A percentile compares a stretch with the other conserved stretches of the same genome.
Evolutionary conservation across 53 echinoderm and acorn worm species (phyloP).

Genomic region (Temnopleurus reevesii): DNA sequence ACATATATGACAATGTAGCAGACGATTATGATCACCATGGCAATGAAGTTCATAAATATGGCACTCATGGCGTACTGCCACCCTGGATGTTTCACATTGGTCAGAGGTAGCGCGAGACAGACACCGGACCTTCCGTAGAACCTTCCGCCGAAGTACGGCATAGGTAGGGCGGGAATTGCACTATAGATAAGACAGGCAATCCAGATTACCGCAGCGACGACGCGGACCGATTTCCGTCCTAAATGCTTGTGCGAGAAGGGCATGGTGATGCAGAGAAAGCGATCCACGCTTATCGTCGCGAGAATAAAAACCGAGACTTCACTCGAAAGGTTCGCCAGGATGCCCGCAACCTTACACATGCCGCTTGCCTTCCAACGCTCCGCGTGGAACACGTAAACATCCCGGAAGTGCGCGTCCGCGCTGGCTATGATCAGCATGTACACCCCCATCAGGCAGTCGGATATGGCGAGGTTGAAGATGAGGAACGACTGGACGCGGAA

Average conservation of each 20-base stretch:
- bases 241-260: slow-evolving; percentile 74
- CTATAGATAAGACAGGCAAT: slow-evolving; percentile 59
- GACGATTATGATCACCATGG: slow-evolving; percentile 68
- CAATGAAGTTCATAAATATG: slow-evolving; percentile 78
- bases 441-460: slow-evolving; percentile 90
- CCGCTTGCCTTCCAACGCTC: slow-evolving; percentile 67
- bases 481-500: slow-evolving; percentile 76
- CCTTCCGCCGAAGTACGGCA: slow-evolving; percentile 74
- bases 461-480: slow-evolving; percentile 87
- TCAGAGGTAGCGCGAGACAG: slow-evolving; percentile 86
- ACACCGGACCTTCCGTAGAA: slow-evolving; percentile 94
- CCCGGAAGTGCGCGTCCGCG: slow-evolving; percentile 75
- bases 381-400: slow-evolving; percentile 76
- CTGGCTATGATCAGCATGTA: slow-evolving; percentile 95
- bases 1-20: slow-evolving; percentile 84
- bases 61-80: slow-evolving; percentile 89
- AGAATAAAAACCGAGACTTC: slow-evolving; percentile 89
- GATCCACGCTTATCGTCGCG: slow-evolving; percentile 83
- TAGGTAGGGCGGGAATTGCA: slow-evolving; percentile 67
- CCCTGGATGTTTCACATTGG: slow-evolving; percentile 66
- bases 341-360: slow-evolving; percentile 75
- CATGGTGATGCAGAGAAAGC: slow-evolving; percentile 83
- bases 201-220: slow-evolving; percentile 70
- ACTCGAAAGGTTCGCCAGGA: slow-evolving; percentile 83
- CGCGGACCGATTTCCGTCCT: slow-evolving; percentile 57